Evolutionary conservation across 1,140 invertebrate species (phyloP), one percentile per base, ranked within the genome.

Genomic region (Aphelinus atriplicis): DNA sequence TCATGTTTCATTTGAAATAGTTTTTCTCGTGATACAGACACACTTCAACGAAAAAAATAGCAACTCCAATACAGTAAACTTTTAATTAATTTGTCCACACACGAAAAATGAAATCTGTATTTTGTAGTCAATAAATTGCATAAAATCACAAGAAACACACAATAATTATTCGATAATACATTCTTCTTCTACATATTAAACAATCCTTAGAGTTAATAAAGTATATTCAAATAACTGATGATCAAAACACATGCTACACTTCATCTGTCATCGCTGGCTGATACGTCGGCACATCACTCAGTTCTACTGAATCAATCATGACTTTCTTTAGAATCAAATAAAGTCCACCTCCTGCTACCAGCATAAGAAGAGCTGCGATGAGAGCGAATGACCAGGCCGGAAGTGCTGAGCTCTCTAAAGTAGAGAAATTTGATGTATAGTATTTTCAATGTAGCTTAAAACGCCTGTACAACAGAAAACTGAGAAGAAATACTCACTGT

Each of bases 371-470:
- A 26, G 92, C 93, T 26, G 92, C 87, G 72, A 94, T 81, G 3
- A 93, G 77, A 47, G 93, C 90, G 64, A 94, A 90, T 0, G 92
- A 91, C 93, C 93, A 94, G 0, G 92, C 92, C 70, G 93, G 93
- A 78, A 94, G 90, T 5, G 90, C 89, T 60, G 90, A 90, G 46
- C 89, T 93, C 93, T 80, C 79, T 71, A 58, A n/a, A 65, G 58
- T 7, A 26, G 26, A 26, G 26, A 26, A 26, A 26, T 26, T 26
- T 26, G 26, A 26, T 26, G 26, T 26, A 26, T 26, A 26, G 26
- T 26, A 26, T 26, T 26, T 26, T 26, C 26, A 26, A 26, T 26
- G 26, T 26, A 26, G 26, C 0, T 26, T 26, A 26, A 26, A 26
- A 26, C 26, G 26, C 26, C 26, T 26, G 26, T 26, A 26, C 26